Evolutionary conservation across 2,888 invertebrate species (phyloP), one percentile per base, ranked within the genome.

Genomic region (Azorinus chamasolen): DNA sequence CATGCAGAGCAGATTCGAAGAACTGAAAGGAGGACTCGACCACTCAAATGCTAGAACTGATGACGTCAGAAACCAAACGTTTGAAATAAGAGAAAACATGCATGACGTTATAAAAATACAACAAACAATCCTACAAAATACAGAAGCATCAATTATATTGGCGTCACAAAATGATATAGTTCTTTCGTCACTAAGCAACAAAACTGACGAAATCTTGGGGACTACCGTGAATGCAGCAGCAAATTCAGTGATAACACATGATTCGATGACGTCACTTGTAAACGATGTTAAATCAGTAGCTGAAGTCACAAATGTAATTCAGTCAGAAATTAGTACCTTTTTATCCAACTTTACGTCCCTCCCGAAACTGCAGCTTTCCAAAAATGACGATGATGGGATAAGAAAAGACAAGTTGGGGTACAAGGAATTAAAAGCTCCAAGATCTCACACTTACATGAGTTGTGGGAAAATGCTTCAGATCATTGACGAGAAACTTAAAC

Each of bases 381-480:
- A 6, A 3, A 45, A 54, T 18, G 73, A 61, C 10, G 16, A 18
- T 16, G n/a, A 39, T 12, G 43, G 37, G n/a, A 41, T 53, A 4
- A 45, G 58, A 41, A 53, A 51, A 6, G 69, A 65, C 2, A 43
- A 24, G 1, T 32, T 22, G 0, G 14, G 55, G 2, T 72, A 73
- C 12, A 63, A 61, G 45, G 70, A 80, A 46, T 54, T 65, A 6
- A 61, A 41, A 22, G 51, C 54, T 5, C 37, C 45, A n/a, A 68
- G 58, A 10, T 58, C 70, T 0, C 16, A 61, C 18, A 48, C 54
- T n/a, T 50, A 71, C 12, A 58, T 68, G 62, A 65, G 72, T 3
- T 81, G 81, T 48, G 68, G 64, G 3, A 75, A 72, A 50, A 39
- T 81, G 48, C 39, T 81, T 16, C 70, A 81, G 57, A 18, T 72